Percentiles rank a stretch among this genome's conserved stretches.
Evolutionary conservation across 2,113 vertebrate species (phyloP).

Genomic region (Pogonocichla stellata): DNA sequence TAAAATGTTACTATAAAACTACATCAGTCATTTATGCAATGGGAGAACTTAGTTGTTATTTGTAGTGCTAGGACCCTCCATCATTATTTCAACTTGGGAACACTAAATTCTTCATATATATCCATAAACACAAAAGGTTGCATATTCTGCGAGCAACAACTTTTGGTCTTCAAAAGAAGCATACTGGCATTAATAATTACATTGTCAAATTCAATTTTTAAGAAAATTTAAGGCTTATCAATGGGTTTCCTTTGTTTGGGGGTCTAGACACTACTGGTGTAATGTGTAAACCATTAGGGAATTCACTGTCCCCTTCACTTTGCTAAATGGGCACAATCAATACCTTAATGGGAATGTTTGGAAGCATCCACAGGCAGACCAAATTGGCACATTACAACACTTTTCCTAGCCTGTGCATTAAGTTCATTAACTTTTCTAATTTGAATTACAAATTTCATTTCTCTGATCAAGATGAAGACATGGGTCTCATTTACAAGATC

Average conservation of each 20-base stretch:
- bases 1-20: neutral
- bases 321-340: constrained; percentile 72
- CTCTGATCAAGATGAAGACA: constrained; percentile 68
- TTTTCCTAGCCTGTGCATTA: constrained; percentile 62
- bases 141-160: neutral
- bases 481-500: constrained; percentile 61
- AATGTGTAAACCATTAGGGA: constrained; percentile 38
- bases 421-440: constrained; percentile 77
- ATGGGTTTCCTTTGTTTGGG: neutral
- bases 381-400: constrained; percentile 69
- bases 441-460: constrained; percentile 77
- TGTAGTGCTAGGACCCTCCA: neutral
- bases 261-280: neutral
- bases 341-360: constrained; percentile 71
- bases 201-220: neutral
- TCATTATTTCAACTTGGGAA: neutral
- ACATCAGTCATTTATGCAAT: neutral
- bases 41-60: neutral
- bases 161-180: neutral
- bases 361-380: constrained; percentile 57
- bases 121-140: neutral
- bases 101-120: neutral
- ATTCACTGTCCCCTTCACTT: constrained; percentile 39
- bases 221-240: neutral
- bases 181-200: neutral